Evolutionary conservation across 2,888 invertebrate genomes (phyloP).

Genomic region (Imbricaverruca yamaguchii): DNA sequence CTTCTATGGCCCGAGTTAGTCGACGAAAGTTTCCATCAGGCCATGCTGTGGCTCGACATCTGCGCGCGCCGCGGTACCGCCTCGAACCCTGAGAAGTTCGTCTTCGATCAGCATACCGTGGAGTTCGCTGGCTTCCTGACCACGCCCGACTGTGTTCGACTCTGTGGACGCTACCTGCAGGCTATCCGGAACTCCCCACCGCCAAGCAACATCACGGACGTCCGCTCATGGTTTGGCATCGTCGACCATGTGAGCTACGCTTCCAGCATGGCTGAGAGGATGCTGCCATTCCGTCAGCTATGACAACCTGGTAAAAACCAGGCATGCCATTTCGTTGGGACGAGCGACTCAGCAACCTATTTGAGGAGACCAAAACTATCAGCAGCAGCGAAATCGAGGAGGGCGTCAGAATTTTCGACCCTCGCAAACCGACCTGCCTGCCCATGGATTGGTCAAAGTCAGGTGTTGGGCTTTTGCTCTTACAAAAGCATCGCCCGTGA

Average conservation of each 20-base stretch:
- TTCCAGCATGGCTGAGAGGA: background rate
- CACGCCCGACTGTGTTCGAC: background rate
- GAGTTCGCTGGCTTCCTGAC: conserved; percentile 23
- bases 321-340: conserved; percentile 8
- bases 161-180: no score
- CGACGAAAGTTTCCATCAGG: background rate
- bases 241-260: conserved; percentile 24
- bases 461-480: conserved; percentile 23
- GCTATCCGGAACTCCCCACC: conserved; percentile 19
- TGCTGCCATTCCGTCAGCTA: no score
- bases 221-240: background rate
- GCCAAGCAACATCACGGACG: conserved; percentile 14
- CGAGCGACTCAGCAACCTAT: background rate
- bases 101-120: background rate
- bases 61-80: conserved; percentile 18
- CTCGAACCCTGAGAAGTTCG: conserved; percentile 18
- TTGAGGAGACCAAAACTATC: no score
- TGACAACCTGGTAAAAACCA: no score
- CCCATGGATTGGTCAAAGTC: conserved; percentile 23
- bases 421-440: conserved; percentile 7
- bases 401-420: conserved; percentile 9
- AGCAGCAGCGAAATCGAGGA: no score
- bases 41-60: conserved; percentile 8
- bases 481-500: conserved; percentile 23
- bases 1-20: conserved; percentile 22